Percentiles rank a stretch among this genome's conserved stretches.
phyloP scores from a whole-genome alignment of 2,888 invertebrate genomes.

The Sacculina carcini region DNA sequence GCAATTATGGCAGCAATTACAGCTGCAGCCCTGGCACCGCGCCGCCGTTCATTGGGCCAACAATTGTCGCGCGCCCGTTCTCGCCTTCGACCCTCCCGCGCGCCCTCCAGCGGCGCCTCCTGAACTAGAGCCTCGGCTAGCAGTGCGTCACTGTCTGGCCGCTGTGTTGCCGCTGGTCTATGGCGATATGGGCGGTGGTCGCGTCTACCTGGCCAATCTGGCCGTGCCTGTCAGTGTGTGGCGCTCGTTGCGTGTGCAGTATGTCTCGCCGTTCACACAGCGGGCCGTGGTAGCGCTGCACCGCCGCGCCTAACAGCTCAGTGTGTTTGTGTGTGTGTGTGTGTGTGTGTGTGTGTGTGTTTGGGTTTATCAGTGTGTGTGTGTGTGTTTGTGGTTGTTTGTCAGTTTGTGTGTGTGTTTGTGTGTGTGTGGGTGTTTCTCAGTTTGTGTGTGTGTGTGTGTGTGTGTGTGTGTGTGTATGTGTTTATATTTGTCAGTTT shows the following conservation, averaged over 20 bases:
- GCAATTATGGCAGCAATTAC: conserved; percentile 13
- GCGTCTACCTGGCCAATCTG: conserved; percentile 60
- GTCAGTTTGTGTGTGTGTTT: too few species aligned
- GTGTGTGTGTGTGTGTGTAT: too few species aligned
- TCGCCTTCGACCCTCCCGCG: conserved; percentile 45
- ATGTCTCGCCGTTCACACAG: conserved; percentile 58
- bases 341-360: too few species aligned
- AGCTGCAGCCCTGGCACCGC: conserved; percentile 21
- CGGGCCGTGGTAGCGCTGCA: conserved; percentile 53
- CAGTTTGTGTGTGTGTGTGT: too few species aligned
- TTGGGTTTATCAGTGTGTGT: too few species aligned
- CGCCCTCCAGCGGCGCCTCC: conserved; percentile 24
- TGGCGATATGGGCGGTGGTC: conserved; percentile 34
- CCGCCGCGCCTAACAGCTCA: too few species aligned
- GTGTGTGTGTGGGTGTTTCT: too few species aligned
- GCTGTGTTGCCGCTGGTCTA: conserved; percentile 41
- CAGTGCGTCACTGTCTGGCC: conserved; percentile 38
- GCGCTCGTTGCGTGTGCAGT: conserved; percentile 42
- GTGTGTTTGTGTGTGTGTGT: too few species aligned
- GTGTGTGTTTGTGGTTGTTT: too few species aligned
- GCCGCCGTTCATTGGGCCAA: conserved; percentile 38
- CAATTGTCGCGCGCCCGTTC: conserved; percentile 38
- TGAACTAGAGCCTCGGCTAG: conserved; percentile 27
- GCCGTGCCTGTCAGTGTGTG: conserved; percentile 52
- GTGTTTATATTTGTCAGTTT: too few species aligned